Percentiles rank a stretch among this genome's conserved stretches.
Evolutionary conservation across 2,113 vertebrate genomes (phyloP).

Genomic region (Pheucticus melanocephalus): DNA sequence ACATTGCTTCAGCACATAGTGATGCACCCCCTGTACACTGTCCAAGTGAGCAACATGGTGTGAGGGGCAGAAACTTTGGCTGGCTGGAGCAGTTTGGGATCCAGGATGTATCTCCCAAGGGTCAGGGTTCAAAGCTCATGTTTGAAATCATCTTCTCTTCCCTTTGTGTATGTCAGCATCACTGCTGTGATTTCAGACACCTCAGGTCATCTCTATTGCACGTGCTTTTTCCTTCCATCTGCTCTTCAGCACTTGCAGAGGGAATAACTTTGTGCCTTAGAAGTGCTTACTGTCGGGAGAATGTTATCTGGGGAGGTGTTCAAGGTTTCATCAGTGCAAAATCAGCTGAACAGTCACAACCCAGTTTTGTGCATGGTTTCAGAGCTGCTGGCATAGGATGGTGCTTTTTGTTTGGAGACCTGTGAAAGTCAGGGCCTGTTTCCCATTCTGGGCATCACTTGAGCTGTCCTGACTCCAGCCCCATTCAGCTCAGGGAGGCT

Average conservation of each 20-base stretch:
- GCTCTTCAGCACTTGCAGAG: conserved; percentile 16
- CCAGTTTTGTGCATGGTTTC: neutral
- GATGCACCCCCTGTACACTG: neutral
- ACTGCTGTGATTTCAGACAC: neutral
- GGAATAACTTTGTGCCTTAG: neutral
- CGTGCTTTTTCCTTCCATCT: neutral
- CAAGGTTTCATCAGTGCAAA: neutral
- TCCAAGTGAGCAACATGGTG: neutral
- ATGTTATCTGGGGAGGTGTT: neutral
- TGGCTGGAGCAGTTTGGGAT: neutral
- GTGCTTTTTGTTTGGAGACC: neutral
- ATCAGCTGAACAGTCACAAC: neutral
- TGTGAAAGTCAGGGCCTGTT: neutral
- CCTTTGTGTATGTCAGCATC: neutral
- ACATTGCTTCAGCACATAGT: conserved; percentile 53
- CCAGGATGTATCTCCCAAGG: neutral
- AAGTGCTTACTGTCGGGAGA: neutral
- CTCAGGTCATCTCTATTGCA: neutral
- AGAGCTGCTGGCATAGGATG: neutral
- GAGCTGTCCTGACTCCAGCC: neutral
- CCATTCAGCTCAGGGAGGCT: neutral
- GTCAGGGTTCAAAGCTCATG: neutral
- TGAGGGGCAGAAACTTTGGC: neutral
- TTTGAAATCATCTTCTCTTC: neutral
- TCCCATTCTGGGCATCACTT: neutral